phyloP scores from a whole-genome alignment of 2,797 vertebrate species.

The Cryptoblepharus egeriae region DNA sequence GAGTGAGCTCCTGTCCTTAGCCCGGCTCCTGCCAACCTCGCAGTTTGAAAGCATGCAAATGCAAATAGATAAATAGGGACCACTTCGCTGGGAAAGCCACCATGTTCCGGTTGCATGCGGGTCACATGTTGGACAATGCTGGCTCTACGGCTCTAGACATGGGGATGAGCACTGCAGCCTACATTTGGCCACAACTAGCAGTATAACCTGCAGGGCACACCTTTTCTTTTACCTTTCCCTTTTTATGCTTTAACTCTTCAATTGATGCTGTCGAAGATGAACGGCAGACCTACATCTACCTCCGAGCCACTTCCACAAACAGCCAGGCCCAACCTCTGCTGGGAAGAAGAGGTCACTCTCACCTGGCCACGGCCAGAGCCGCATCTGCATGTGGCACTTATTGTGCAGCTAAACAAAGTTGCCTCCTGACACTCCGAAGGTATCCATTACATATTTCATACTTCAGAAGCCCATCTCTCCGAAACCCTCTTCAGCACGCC shows the following conservation, averaged over 20 bases:
- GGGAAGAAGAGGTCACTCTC: conserved; percentile 9
- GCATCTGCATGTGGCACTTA: conserved; percentile 59
- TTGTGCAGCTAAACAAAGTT: conserved; percentile 78
- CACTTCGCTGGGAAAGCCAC: too few species aligned
- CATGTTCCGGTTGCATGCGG: too few species aligned
- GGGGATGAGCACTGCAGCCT: too few species aligned
- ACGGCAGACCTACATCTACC: background rate
- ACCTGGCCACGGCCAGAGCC: conserved; percentile 55
- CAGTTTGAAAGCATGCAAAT: too few species aligned
- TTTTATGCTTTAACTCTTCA: background rate
- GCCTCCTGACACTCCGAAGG: conserved; percentile 78
- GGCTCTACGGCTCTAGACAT: too few species aligned
- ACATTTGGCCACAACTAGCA: too few species aligned
- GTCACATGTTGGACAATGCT: too few species aligned
- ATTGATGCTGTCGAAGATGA: conserved; percentile 3
- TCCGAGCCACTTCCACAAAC: background rate
- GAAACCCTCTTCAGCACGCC: conserved; percentile 82
- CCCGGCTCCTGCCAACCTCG: too few species aligned
- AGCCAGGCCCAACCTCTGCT: background rate
- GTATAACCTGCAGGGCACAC: too few species aligned
- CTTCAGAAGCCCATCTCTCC: conserved; percentile 84
- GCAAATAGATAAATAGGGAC: too few species aligned
- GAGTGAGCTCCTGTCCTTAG: too few species aligned
- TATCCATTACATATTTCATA: conserved; percentile 87
- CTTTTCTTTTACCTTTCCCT: too few species aligned